phyloP scores from a whole-genome alignment of 2,113 vertebrate species.

The Grantiella picta region DNA sequence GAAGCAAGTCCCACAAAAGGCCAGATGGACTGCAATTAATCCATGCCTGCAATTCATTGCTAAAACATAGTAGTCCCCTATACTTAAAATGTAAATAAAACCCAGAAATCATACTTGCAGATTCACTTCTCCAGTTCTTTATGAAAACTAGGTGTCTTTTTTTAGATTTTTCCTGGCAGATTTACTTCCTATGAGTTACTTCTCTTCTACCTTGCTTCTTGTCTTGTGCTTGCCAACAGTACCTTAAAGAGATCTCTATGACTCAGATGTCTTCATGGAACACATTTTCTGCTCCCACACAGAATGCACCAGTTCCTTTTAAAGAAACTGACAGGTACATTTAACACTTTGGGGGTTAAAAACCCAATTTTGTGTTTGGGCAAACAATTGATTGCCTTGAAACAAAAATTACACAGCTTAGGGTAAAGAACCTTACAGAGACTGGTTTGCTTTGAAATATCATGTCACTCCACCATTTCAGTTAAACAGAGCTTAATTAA shows the following conservation, averaged over 20 bases:
- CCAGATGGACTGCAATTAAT: not conserved
- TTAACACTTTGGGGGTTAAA: not conserved
- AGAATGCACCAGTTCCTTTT: not conserved
- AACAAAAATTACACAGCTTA: not conserved
- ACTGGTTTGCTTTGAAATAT: not conserved
- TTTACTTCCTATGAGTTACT: not conserved
- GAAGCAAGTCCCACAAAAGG: not conserved
- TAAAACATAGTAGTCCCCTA: not conserved
- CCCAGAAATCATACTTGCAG: not conserved
- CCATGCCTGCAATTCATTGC: not conserved
- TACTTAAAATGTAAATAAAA: not conserved
- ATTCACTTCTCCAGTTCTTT: not conserved
- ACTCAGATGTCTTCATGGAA: not conserved
- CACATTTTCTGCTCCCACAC: not conserved
- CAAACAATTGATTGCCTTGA: not conserved
- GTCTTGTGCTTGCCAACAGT: not conserved
- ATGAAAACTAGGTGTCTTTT: not conserved
- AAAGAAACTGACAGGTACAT: not conserved
- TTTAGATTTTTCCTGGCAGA: not conserved
- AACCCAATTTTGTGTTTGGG: no score
- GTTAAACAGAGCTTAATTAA: not conserved
- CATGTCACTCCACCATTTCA: not conserved
- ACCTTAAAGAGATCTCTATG: not conserved
- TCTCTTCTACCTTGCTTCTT: not conserved
- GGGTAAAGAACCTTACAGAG: not conserved